phyloP scores from a whole-genome alignment of 2,113 vertebrate species.

The Oryzias woworae region DNA sequence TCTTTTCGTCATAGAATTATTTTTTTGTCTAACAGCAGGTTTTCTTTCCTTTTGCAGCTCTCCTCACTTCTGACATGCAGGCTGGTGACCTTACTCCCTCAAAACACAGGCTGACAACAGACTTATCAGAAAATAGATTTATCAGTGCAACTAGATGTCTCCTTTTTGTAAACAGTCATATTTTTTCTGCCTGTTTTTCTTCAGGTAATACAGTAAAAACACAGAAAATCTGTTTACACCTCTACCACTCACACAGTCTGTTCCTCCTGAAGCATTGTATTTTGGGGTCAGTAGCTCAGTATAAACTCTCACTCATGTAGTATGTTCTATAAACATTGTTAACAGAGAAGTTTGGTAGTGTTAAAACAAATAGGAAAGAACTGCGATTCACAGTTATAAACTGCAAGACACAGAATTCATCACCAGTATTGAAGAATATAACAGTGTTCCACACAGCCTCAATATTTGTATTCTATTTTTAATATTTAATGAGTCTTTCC shows the following conservation, averaged over 20 bases:
- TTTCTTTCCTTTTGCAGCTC: constrained; percentile 13
- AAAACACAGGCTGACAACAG: background rate
- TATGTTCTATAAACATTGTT: background rate
- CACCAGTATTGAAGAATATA: too few species aligned
- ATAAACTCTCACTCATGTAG: too few species aligned
- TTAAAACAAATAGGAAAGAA: constrained; percentile 27
- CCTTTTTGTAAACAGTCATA: background rate
- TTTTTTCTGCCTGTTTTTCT: background rate
- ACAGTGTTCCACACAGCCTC: background rate
- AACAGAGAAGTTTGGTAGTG: constrained; percentile 19
- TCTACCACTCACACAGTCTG: too few species aligned
- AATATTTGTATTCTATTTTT: constrained; percentile 35
- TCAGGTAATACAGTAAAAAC: too few species aligned
- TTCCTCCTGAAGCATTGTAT: too few species aligned
- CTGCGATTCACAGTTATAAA: constrained; percentile 28
- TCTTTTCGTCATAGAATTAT: background rate
- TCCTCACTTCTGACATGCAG: constrained; percentile 18
- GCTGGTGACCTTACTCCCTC: background rate
- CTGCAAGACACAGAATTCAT: too few species aligned
- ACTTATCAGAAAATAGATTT: constrained; percentile 36
- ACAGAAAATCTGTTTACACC: too few species aligned
- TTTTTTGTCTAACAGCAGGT: background rate
- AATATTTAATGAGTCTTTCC: constrained; percentile 46
- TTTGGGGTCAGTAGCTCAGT: too few species aligned
- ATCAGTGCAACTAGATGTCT: constrained; percentile 15